Conservation (phyloP, 2,888 invertebrate species). For the Girardia tigrina region DNA sequence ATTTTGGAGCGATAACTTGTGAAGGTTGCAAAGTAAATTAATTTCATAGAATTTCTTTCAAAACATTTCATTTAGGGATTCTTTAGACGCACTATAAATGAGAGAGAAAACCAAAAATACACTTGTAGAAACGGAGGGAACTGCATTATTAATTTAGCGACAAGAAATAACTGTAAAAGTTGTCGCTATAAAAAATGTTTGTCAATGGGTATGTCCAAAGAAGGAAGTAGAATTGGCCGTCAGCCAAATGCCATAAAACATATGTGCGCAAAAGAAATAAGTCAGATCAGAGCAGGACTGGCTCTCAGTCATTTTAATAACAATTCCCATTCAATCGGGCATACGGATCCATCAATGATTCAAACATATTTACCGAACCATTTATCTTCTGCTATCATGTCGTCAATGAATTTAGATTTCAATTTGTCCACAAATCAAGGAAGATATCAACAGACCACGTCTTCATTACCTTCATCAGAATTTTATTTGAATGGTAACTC, state of each 20-base stretch:
- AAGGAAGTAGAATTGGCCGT: slow-evolving; percentile 37
- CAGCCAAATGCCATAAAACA: slow-evolving; percentile 33
- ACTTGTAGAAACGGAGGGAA: slow-evolving; percentile 42
- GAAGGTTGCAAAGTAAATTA: slow-evolving; percentile 48
- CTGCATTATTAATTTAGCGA: slow-evolving; percentile 45
- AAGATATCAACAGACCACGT: background rate
- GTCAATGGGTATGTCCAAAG: slow-evolving; percentile 47
- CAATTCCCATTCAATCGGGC: slow-evolving; percentile 16
- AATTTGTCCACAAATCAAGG: background rate
- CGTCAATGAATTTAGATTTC: background rate
- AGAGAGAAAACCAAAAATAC: slow-evolving; percentile 43
- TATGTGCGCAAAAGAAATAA: slow-evolving; percentile 33
- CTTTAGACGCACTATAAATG: slow-evolving; percentile 47
- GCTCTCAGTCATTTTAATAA: background rate
- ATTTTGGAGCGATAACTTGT: slow-evolving; percentile 50
- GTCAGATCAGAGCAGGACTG: slow-evolving; percentile 24
- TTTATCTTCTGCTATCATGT: slow-evolving; percentile 3
- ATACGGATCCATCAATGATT: background rate
- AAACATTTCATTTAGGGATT: slow-evolving; percentile 43
- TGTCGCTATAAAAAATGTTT: slow-evolving; percentile 47
- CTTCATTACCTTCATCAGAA: background rate
- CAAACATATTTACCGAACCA: background rate
- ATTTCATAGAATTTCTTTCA: background rate
- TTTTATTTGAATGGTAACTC: background rate
- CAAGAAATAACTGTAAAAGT: slow-evolving; percentile 47